A percentile compares a stretch with the other conserved stretches of the same genome.
These are phyloP conservation scores for Camelus bactrianus DNA, from an alignment of 2,113 vertebrate species.

Conservation along the genomic window DNA sequence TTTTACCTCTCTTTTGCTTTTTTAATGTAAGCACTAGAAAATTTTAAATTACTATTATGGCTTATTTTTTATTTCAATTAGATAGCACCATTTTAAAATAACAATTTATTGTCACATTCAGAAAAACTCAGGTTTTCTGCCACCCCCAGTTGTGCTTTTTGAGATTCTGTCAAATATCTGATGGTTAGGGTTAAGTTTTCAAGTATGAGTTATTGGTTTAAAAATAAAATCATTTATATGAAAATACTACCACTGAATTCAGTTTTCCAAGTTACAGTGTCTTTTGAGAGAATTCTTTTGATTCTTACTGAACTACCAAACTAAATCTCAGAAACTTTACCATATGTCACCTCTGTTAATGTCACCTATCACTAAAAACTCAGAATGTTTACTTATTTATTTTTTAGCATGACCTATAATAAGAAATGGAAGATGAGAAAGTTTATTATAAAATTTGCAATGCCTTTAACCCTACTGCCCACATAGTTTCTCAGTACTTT, in stretches of 20 bases:
- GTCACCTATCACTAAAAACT: background rate
- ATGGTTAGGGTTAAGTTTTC: background rate
- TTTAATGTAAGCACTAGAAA: background rate
- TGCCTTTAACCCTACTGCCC: background rate
- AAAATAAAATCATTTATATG: conserved; percentile 20
- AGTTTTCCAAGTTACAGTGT: background rate
- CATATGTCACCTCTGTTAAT: background rate
- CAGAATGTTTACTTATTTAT: background rate
- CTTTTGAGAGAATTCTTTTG: conserved; percentile 12
- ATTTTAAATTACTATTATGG: background rate
- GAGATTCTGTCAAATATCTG: conserved; percentile 9
- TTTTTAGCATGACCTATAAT: background rate
- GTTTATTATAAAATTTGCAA: background rate
- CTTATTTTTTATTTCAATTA: background rate
- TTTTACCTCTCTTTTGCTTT: background rate
- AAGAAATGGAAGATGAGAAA: background rate
- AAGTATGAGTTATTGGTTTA: conserved; percentile 1
- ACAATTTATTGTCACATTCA: background rate
- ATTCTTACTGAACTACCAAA: background rate
- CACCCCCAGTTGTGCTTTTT: background rate
- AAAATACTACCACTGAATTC: background rate
- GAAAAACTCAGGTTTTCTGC: background rate
- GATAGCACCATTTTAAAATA: background rate
- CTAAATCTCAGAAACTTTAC: background rate
- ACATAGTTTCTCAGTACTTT: background rate